These are phyloP conservation scores for Brienomyrus longianalis DNA, from an alignment of 2,113 vertebrate species.

Conservation along the genomic window DNA sequence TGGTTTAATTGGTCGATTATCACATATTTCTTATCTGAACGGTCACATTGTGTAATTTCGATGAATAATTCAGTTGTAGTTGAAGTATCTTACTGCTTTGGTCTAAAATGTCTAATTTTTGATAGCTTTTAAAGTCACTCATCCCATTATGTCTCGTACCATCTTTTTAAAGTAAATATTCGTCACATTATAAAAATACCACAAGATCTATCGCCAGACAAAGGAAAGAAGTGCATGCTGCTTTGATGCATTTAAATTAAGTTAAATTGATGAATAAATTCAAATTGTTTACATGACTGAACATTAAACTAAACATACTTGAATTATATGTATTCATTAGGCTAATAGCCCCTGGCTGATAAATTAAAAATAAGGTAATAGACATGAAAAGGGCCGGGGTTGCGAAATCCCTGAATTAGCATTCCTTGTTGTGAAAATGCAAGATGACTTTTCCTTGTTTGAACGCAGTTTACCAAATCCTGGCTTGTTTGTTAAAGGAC, in stretches of 20 bases:
- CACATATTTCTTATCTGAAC: not conserved
- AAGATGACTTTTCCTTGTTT: conserved; percentile 45
- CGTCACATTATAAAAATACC: not conserved
- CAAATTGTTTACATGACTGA: not conserved
- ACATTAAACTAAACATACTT: not conserved
- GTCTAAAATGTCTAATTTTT: not conserved
- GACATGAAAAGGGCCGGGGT: not conserved
- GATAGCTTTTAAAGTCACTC: not conserved
- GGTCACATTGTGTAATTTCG: not conserved
- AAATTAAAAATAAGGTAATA: not conserved
- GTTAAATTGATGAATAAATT: not conserved
- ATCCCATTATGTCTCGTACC: not conserved
- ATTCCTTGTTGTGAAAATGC: conserved; percentile 37
- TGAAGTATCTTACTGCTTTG: not conserved
- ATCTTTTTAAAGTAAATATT: not conserved
- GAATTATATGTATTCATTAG: not conserved
- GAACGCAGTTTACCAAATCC: conserved; percentile 45
- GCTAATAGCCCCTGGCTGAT: not conserved
- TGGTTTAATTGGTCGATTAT: not conserved
- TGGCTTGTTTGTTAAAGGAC: conserved; percentile 41
- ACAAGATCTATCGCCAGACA: not conserved
- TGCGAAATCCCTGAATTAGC: conserved; percentile 18
- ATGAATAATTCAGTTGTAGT: conserved; percentile 5
- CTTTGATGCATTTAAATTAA: not conserved
- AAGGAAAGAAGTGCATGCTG: not conserved